phyloP scores from a whole-genome alignment of 2,888 invertebrate species.

The Tenthredo livida region DNA sequence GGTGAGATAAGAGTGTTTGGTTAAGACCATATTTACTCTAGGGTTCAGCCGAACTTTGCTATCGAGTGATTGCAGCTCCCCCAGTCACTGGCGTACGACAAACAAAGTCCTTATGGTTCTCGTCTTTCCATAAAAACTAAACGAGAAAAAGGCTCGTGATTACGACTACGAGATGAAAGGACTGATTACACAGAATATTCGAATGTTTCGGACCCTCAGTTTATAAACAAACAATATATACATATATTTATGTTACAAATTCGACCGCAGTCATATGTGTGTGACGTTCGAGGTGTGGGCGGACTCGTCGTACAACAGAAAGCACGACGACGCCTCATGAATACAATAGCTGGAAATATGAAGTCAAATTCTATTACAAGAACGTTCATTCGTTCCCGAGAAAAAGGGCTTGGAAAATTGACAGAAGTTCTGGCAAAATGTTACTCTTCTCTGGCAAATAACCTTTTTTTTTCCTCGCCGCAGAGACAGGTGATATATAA shows the following conservation, averaged over 20 bases:
- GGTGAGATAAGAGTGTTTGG: not conserved
- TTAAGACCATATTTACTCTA: slow-evolving; percentile 21
- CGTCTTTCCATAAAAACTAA: not conserved
- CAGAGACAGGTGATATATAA: slow-evolving; percentile 5
- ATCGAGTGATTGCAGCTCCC: slow-evolving; percentile 29
- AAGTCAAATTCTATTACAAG: slow-evolving; percentile 16
- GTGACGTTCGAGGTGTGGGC: not conserved
- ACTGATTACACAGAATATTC: not conserved
- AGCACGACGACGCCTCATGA: not conserved
- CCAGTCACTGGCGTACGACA: not conserved
- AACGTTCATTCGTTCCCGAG: not conserved
- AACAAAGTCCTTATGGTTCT: slow-evolving; percentile 15
- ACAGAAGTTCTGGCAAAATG: slow-evolving; percentile 1
- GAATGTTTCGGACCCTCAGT: not conserved
- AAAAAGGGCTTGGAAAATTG: slow-evolving; percentile 6
- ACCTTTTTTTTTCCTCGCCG: not conserved
- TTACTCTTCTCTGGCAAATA: not conserved
- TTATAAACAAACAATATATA: not conserved
- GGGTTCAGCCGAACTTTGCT: slow-evolving; percentile 15
- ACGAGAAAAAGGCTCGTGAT: not conserved
- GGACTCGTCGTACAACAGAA: not conserved
- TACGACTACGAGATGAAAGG: not conserved
- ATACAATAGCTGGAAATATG: not conserved
- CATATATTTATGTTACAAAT: not conserved
- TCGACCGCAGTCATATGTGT: not conserved